These are phyloP conservation scores for Oncorhynchus keta DNA, from an alignment of 2,113 vertebrate species.

Conservation along the genomic window DNA sequence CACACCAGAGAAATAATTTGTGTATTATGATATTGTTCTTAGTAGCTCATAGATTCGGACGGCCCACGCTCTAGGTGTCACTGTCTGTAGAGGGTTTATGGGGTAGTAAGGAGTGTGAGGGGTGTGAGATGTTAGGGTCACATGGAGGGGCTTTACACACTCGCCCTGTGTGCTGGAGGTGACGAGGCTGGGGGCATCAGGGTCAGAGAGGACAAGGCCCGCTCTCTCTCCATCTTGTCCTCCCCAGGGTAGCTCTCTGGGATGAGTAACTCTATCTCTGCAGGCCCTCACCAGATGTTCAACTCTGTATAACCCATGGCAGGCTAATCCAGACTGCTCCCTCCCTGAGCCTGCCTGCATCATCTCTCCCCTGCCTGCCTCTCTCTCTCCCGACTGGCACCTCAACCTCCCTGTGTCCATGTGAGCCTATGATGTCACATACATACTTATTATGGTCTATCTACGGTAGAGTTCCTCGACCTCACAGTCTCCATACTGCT, in stretches of 20 bases:
- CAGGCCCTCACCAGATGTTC: constrained; percentile 60
- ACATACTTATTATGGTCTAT: too few species aligned
- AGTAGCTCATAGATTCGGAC: too few species aligned
- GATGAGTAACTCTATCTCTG: constrained; percentile 54
- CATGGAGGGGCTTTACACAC: too few species aligned
- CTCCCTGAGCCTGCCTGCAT: constrained; percentile 7
- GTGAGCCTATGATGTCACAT: background rate
- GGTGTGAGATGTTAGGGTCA: too few species aligned
- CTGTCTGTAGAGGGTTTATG: too few species aligned
- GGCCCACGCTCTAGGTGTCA: too few species aligned
- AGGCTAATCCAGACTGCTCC: background rate
- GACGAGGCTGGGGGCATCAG: too few species aligned
- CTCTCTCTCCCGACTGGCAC: background rate
- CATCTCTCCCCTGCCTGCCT: background rate
- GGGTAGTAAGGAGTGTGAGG: too few species aligned
- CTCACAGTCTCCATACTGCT: background rate
- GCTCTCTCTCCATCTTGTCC: background rate
- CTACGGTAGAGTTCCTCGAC: background rate
- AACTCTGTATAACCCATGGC: constrained; percentile 49
- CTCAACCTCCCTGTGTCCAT: background rate
- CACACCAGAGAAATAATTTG: too few species aligned
- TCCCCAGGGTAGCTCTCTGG: constrained; percentile 21
- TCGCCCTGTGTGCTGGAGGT: too few species aligned
- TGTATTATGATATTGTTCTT: too few species aligned
- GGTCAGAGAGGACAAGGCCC: too few species aligned